Percentiles rank a stretch among this genome's conserved stretches.
Evolutionary conservation across 2,113 vertebrate species (phyloP).

Genomic region (Clarias batrachus): DNA sequence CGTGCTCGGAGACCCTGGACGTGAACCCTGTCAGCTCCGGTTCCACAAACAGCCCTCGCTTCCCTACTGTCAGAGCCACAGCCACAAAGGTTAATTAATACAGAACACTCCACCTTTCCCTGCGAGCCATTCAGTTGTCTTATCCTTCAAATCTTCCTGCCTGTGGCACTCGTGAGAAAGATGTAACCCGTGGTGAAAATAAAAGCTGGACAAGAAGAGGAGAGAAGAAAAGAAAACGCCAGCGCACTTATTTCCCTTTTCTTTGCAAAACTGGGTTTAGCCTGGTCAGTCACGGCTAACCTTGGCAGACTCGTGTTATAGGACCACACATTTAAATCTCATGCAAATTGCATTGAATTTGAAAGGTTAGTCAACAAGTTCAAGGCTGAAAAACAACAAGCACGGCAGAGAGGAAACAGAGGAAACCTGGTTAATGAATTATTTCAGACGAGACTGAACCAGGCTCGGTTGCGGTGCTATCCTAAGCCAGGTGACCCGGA

Average conservation of each 20-base stretch:
- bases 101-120: slow-evolving; percentile 66
- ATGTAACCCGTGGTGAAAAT: slow-evolving; percentile 55
- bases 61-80: slow-evolving; percentile 63
- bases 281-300: slow-evolving; percentile 19
- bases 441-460: slow-evolving; percentile 50
- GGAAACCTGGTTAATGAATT: slow-evolving; percentile 46
- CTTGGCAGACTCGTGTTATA: slow-evolving; percentile 9
- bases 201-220: neutral
- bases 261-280: slow-evolving; percentile 2
- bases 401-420: slow-evolving; percentile 17
- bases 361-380: slow-evolving; percentile 35
- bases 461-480: slow-evolving; percentile 63
- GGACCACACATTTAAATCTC: slow-evolving; percentile 33
- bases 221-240: neutral
- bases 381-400: slow-evolving; percentile 32
- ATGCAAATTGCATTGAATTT: slow-evolving; percentile 34
- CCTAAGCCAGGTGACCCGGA: slow-evolving; percentile 70
- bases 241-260: neutral
- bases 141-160: slow-evolving; percentile 61
- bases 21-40: slow-evolving; percentile 73
- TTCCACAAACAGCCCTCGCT: slow-evolving; percentile 69
- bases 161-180: slow-evolving; percentile 63
- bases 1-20: slow-evolving; percentile 66
- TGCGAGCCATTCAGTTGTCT: slow-evolving; percentile 64
- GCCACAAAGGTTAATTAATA: slow-evolving; percentile 80